Evolutionary conservation across 2,797 vertebrate genomes (phyloP).

Genomic region (Choloepus didactylus): DNA sequence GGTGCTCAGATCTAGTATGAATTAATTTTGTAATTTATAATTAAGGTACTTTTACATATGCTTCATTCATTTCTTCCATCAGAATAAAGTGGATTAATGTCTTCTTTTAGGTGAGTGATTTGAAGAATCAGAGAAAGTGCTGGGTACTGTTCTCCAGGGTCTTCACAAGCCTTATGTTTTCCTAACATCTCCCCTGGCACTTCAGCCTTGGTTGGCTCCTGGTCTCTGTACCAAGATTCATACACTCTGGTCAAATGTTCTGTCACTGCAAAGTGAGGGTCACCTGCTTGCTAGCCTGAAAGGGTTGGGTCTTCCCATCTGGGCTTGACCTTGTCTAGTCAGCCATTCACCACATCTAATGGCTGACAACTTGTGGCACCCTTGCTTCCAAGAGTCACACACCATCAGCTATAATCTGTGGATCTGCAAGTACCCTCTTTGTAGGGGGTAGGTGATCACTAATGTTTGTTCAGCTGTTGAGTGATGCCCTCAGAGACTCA

Average conservation of each 20-base stretch:
- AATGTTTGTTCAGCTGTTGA: neutral
- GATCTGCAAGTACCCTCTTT: neutral
- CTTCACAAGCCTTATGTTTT: neutral
- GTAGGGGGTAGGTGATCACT: neutral
- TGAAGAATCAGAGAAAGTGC: neutral
- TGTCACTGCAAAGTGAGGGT: neutral
- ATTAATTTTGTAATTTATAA: neutral
- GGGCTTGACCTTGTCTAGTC: neutral
- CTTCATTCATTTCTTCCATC: neutral
- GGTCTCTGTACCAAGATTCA: neutral
- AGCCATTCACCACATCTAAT: neutral
- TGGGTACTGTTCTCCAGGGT: neutral
- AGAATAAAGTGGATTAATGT: neutral
- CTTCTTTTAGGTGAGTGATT: neutral
- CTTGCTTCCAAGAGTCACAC: neutral
- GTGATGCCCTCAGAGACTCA: neutral
- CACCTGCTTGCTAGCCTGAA: neutral
- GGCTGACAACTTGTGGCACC: neutral
- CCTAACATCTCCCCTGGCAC: neutral
- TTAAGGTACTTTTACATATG: neutral
- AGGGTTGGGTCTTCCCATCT: neutral
- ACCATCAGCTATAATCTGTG: neutral
- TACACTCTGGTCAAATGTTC: neutral
- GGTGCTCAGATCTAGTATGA: neutral
- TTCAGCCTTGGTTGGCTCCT: neutral